A percentile compares a stretch with the other conserved stretches of the same genome.
These are phyloP conservation scores for Molanna angustata DNA, from an alignment of 2,888 invertebrate species.

Conservation along the genomic window DNA sequence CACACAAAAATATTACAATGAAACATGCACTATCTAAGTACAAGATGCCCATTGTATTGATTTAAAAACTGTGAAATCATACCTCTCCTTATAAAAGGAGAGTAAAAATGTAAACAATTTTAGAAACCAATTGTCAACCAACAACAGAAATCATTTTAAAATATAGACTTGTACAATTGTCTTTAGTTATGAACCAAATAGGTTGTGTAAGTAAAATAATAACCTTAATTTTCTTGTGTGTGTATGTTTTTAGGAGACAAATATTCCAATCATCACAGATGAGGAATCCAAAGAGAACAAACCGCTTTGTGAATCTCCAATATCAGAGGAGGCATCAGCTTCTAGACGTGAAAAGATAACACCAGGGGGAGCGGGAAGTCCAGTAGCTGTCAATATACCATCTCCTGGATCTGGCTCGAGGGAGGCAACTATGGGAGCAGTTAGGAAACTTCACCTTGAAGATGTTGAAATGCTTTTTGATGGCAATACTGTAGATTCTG, in stretches of 20 bases:
- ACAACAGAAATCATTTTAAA: no score
- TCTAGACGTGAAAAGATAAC: background rate
- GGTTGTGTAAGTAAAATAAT: background rate
- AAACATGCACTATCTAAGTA: no score
- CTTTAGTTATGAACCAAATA: no score
- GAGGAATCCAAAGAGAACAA: conserved; percentile 55
- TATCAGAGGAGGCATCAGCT: conserved; percentile 40
- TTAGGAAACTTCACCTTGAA: conserved; percentile 21
- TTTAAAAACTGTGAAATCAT: no score
- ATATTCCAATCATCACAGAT: conserved; percentile 44
- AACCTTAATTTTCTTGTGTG: background rate
- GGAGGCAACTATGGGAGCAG: background rate
- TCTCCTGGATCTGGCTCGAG: background rate
- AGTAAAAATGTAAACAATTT: no score
- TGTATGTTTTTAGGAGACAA: conserved; percentile 32
- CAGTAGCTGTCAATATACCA: background rate
- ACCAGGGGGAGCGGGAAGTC: background rate
- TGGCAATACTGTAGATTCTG: conserved; percentile 22
- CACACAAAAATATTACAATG: no score
- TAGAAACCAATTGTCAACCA: no score
- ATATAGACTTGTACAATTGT: no score
- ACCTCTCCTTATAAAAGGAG: no score
- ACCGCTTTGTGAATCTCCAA: conserved; percentile 49
- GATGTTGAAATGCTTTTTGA: conserved; percentile 28
- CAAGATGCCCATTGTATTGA: no score